Evolutionary conservation across 2,888 invertebrate genomes (phyloP).

Genomic region (Argyresthia goedartella): DNA sequence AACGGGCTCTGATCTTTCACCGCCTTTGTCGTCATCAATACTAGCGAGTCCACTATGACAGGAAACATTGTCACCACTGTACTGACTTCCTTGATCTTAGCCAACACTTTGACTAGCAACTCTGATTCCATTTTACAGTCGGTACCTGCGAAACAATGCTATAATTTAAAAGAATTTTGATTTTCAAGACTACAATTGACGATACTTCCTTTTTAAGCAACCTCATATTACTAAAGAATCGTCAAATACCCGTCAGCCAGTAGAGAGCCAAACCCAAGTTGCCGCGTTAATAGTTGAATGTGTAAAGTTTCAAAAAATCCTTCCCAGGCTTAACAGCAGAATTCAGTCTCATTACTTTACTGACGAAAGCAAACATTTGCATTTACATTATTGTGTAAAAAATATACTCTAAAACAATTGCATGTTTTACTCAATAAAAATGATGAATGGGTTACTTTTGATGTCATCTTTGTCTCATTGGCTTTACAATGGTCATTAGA

Average conservation of each 20-base stretch:
- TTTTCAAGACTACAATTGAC: neutral
- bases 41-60: constrained; percentile 24
- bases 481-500: constrained; percentile 54
- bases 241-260: constrained; percentile 29
- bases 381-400: neutral
- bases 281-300: constrained; percentile 26
- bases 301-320: neutral
- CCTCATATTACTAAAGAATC: constrained; percentile 61
- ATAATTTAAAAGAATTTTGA: neutral
- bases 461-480: constrained; percentile 37
- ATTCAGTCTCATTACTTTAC: neutral
- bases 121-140: constrained; percentile 8
- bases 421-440: neutral
- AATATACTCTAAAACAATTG: neutral
- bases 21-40: constrained; percentile 20
- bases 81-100: constrained; percentile 19
- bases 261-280: constrained; percentile 46
- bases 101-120: constrained; percentile 13
- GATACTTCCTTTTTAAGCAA: constrained; percentile 19
- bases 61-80: constrained; percentile 20
- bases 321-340: neutral
- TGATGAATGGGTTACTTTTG: neutral
- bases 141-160: constrained; percentile 15
- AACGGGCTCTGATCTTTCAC: constrained; percentile 12
- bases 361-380: constrained; percentile 3